Base-by-base conservation (phyloP, 2,797 vertebrate genomes). In the Enoplosus armatus region DNA sequence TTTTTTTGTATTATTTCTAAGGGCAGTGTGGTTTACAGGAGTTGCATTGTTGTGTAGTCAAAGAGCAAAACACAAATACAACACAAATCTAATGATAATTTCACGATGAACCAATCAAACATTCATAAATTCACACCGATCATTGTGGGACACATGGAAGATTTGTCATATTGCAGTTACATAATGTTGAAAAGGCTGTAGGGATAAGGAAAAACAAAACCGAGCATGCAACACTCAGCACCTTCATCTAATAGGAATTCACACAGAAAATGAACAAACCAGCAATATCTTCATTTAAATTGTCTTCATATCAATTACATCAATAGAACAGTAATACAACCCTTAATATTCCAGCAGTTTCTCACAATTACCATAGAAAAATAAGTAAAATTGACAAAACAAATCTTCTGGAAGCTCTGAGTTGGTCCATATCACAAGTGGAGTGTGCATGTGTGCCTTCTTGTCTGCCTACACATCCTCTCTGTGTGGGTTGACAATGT, bases 171-270 rank as follows among this genome's bases (percentile, higher is more conserved):
- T 71, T 84, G 79, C 73, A 85, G 75, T 85, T 84, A 85, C 65
- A 77, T 24, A 48, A 74, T 72, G 33, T 82, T 83, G 39, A 55
- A 86, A 85, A 79, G 66, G 72, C 62, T 54, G 48, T 56, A 66
- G 43, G 69, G 72, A 56, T 50, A 62, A 73, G 29, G 65, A 64
- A 65, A 79, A 85, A 72, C 41, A 75, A 84, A 87, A 89, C 75
- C 82, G 86, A 87, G 91, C 90, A 94, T 94, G 94, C 94, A 91
- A 92, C 74, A 93, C 80, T 89, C 86, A 82, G 89, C 87, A 86
- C 87, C 89, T 89, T 91, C 84, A 91, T 91, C 80, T 91, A 86
- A 80, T 90, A 87, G 79, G 77, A 89, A 89, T 82, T 90, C 82
- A 90, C 90, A 89, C 72, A 84, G 37, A 76, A 87, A 90, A 89